Evolutionary conservation across 2,113 vertebrate genomes (phyloP), one percentile per base, ranked within the genome.

Genomic region (Hippocampus guttulatus): DNA sequence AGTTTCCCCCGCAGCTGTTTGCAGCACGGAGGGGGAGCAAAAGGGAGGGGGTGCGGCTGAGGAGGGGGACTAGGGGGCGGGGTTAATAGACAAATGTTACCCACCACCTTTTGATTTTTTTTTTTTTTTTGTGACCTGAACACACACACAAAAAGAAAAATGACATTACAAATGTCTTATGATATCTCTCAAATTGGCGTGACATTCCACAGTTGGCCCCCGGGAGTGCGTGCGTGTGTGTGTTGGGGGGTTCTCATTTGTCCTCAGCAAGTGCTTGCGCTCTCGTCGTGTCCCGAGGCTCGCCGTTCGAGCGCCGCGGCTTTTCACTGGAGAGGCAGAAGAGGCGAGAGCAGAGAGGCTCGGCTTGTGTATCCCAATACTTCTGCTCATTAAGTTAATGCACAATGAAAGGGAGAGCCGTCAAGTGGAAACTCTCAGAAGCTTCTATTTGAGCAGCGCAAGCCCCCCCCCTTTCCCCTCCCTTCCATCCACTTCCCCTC

Each of bases 1-100:
- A 92, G 89, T 91, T 89, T 89, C 87, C 91, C 64, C 90, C 90
- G 90, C 91, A 92, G 92, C 90, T 93, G 91, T 93, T 91, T 91
- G 84, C 69, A 54, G 74, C 79, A 38, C 45, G 80, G 78, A 52
- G 49, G 27, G n/a, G 79, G 15, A 30, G 14, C 27, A 30, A 33
- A 60, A 33, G 25, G 58, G 27, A 77, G 60, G 67, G 74, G 70
- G 72, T 38, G 5, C 5, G 33, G 33, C 33, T 33, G 5, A 1
- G 33, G 5, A 33, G 33, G 66, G 75, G 75, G 69, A 65, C 1
- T 27, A 27, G 75, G 77, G 75, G 21, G 20, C 76, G 78, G 76
- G 84, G 80, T 1, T 91, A 92, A 91, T 88, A 88, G 88, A 91
- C 91, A 88, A 92, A 90, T 89, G 88, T 89, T 87, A 73, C 73